Evolutionary conservation across 2,797 vertebrate genomes (phyloP).

Genomic region (Pachyuromys duprasi): DNA sequence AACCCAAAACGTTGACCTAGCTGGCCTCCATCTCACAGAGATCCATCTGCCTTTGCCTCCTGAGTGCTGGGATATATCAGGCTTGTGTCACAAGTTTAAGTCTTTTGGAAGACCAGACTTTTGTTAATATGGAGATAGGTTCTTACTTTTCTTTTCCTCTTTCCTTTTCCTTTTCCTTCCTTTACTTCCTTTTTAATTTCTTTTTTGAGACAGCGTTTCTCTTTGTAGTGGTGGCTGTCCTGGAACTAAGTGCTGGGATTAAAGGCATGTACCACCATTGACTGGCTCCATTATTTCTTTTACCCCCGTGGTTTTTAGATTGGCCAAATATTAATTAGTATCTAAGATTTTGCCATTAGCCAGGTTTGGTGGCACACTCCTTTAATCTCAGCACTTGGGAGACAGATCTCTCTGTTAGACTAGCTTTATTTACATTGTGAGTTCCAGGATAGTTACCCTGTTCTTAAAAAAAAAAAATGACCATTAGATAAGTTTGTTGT

Average conservation of each 20-base stretch:
- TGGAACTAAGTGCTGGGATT: not conserved
- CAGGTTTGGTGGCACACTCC: not conserved
- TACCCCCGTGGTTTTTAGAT: not conserved
- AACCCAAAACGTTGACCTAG: not conserved
- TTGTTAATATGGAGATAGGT: slow-evolving; percentile 51
- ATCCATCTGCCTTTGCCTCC: not conserved
- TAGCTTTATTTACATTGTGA: not conserved
- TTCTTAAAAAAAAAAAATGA: not conserved
- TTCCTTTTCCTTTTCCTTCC: not conserved
- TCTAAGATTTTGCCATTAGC: not conserved
- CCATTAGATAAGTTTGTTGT: slow-evolving; percentile 44
- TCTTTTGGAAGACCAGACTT: slow-evolving; percentile 63
- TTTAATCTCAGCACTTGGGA: not conserved
- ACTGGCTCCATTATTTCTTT: not conserved
- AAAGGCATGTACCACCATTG: not conserved
- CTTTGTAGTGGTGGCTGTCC: not conserved
- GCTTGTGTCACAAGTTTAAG: slow-evolving; percentile 35
- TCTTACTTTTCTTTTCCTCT: not conserved
- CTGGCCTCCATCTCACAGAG: not conserved
- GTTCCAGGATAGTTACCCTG: not conserved
- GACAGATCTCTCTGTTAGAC: not conserved
- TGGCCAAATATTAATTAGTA: slow-evolving; percentile 56
- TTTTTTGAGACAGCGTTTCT: not conserved
- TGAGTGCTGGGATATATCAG: not conserved
- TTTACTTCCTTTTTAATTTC: not conserved